Evolutionary conservation across 1,140 invertebrate genomes (phyloP).

Genomic region (Drosophila suzukii): DNA sequence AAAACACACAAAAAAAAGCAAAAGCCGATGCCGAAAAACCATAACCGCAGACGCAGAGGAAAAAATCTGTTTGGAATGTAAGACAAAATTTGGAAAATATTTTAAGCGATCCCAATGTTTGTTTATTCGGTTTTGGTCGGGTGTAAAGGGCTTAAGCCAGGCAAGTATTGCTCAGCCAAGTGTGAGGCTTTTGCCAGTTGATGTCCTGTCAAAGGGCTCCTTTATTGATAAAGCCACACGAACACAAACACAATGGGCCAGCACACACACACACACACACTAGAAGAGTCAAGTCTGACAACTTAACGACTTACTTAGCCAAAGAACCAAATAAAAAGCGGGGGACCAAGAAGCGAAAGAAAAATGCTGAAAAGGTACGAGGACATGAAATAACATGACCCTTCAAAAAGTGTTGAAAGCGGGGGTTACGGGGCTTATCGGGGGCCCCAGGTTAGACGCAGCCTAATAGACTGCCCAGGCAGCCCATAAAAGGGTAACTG

Average conservation of each 20-base stretch:
- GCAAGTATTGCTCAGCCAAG: slow-evolving; percentile 38
- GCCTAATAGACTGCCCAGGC: slow-evolving; percentile 61
- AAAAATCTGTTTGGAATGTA: slow-evolving; percentile 30
- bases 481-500: slow-evolving; percentile 54
- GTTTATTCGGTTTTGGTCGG: slow-evolving; percentile 5
- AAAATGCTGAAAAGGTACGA: slow-evolving; percentile 43
- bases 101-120: slow-evolving; percentile 9
- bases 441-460: slow-evolving; percentile 1
- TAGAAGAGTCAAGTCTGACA: slow-evolving; percentile 65
- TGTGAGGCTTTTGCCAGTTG: slow-evolving; percentile 35
- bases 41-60: slow-evolving; percentile 1
- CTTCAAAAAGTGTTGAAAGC: slow-evolving; percentile 19
- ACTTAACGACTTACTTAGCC: slow-evolving; percentile 79
- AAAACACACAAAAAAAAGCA: neutral
- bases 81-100: slow-evolving; percentile 17
- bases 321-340: slow-evolving; percentile 38
- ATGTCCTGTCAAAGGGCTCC: slow-evolving; percentile 44
- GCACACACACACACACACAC: slow-evolving; percentile 1
- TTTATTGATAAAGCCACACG: slow-evolving; percentile 75
- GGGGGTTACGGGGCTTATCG: neutral
- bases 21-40: neutral
- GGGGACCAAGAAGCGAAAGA: neutral
- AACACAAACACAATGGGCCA: slow-evolving; percentile 19
- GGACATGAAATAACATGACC: slow-evolving; percentile 51
- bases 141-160: slow-evolving; percentile 13